Conservation (phyloP, 2,888 invertebrate species). For the Papilio elwesi region DNA sequence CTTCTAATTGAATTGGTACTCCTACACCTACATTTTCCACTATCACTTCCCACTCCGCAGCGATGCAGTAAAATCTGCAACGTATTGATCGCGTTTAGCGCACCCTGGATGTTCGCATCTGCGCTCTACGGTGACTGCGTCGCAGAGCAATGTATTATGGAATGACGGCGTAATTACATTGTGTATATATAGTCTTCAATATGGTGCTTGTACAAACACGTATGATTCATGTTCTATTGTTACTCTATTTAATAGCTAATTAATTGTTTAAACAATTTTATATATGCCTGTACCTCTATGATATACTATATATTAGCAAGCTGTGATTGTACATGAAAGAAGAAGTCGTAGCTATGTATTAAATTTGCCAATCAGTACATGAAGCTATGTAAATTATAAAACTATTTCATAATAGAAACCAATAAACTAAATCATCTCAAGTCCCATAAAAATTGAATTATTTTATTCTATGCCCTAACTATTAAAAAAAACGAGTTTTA, state of each 20-base stretch:
- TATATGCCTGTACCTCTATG: too few species aligned
- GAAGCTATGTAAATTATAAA: neutral
- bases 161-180: neutral
- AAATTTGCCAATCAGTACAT: neutral
- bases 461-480: too few species aligned
- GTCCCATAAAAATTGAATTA: too few species aligned
- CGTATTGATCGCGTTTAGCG: slow-evolving; percentile 19
- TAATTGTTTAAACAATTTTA: too few species aligned
- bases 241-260: too few species aligned
- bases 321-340: too few species aligned
- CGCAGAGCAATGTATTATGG: neutral
- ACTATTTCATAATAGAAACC: neutral
- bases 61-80: slow-evolving; percentile 12
- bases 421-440: too few species aligned
- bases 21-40: neutral
- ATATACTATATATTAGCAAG: too few species aligned
- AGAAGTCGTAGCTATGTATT: neutral
- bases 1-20: neutral
- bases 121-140: slow-evolving; percentile 19
- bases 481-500: neutral
- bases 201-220: neutral
- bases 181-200: neutral
- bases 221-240: neutral
- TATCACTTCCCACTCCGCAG: neutral
- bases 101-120: slow-evolving; percentile 9